Evolutionary conservation across 2,797 vertebrate species (phyloP).

Genomic region (Moxostoma hubbsi): DNA sequence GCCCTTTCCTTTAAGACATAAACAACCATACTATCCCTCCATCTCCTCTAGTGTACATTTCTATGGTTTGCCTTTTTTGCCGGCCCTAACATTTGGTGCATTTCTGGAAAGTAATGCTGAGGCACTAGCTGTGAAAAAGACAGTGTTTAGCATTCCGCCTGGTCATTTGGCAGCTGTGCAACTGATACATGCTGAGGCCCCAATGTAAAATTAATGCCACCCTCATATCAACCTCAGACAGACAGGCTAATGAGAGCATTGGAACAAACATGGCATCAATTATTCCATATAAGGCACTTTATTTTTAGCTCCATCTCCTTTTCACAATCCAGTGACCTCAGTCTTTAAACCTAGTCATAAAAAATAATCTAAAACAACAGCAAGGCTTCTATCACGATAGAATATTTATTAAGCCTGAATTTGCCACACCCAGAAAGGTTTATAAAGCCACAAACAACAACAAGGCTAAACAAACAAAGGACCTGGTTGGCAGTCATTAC

Average conservation of each 20-base stretch:
- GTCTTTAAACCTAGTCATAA: not conserved
- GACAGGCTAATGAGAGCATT: constrained; percentile 45
- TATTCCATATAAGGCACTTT: constrained; percentile 30
- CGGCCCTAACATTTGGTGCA: not conserved
- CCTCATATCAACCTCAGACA: constrained; percentile 36
- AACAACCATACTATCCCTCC: not conserved
- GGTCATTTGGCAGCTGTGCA: constrained; percentile 50
- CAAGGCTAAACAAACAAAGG: constrained; percentile 39
- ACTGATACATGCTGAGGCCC: constrained; percentile 38
- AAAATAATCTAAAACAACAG: not conserved
- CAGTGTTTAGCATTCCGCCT: constrained; percentile 39
- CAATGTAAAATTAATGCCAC: constrained; percentile 47
- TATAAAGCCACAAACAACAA: constrained; percentile 30
- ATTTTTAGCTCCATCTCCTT: constrained; percentile 40
- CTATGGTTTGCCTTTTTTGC: constrained; percentile 5
- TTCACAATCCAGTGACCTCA: constrained; percentile 31
- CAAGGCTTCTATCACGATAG: not conserved
- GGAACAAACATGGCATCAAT: constrained; percentile 44
- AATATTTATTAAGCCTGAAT: constrained; percentile 9
- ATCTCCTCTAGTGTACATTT: constrained; percentile 6
- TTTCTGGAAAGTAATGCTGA: constrained; percentile 11
- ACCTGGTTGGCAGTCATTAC: constrained; percentile 22
- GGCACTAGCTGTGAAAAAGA: constrained; percentile 32
- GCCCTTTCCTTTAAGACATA: constrained; percentile 15
- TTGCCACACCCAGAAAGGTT: constrained; percentile 12